Evolutionary conservation across 1,140 invertebrate genomes (phyloP).

Genomic region (Lethrus apterus): DNA sequence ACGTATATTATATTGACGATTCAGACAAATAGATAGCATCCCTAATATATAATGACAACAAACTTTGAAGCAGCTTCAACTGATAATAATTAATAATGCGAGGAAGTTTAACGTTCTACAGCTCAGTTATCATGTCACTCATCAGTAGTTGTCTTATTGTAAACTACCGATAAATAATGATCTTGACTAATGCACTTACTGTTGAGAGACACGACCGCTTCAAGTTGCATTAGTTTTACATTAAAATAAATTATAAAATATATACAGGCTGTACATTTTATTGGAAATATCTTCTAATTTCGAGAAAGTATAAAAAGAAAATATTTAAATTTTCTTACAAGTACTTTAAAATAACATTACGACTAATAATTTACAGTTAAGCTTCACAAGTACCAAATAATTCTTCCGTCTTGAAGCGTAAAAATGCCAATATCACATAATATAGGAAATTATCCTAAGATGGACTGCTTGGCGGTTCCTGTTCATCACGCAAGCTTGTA

Average conservation of each 20-base stretch:
- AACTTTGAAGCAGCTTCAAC: slow-evolving; percentile 19
- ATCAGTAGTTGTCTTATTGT: slow-evolving; percentile 17
- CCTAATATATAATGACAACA: slow-evolving; percentile 1
- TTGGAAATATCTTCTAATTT: slow-evolving; percentile 18
- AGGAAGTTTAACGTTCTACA: slow-evolving; percentile 25
- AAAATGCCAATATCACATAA: slow-evolving; percentile 13
- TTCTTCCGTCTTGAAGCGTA: slow-evolving; percentile 7
- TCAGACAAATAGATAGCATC: too few relatives aligned
- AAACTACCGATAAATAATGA: slow-evolving; percentile 24
- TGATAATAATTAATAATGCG: slow-evolving; percentile 25
- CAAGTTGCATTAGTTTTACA: slow-evolving; percentile 22
- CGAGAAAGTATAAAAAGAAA: too few relatives aligned
- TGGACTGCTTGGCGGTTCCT: slow-evolving; percentile 46
- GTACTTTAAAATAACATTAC: too few relatives aligned
- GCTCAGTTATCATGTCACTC: slow-evolving; percentile 27
- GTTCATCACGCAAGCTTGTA: slow-evolving; percentile 42
- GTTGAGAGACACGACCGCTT: slow-evolving; percentile 28
- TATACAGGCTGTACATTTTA: slow-evolving; percentile 30
- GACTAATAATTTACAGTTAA: slow-evolving; percentile 2
- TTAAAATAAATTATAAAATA: slow-evolving; percentile 33
- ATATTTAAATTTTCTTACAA: too few relatives aligned
- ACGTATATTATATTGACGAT: too few relatives aligned
- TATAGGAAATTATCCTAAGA: slow-evolving; percentile 37
- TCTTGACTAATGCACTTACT: slow-evolving; percentile 21
- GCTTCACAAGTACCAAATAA: slow-evolving; percentile 10